A percentile compares a stretch with the other conserved stretches of the same genome.
phyloP scores from a whole-genome alignment of 2,113 vertebrate species.

The Pavo muticus region DNA sequence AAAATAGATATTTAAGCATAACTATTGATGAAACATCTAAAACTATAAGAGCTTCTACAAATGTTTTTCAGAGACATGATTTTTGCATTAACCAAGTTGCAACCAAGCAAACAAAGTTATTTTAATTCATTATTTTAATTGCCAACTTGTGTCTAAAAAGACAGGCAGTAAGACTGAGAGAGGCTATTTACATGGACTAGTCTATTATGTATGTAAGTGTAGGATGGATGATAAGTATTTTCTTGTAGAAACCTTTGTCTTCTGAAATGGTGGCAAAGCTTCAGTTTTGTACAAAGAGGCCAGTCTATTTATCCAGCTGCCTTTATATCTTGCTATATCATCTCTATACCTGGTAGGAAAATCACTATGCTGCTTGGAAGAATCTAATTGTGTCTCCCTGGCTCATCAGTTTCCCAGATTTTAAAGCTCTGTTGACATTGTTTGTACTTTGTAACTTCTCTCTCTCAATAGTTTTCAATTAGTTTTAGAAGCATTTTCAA shows the following conservation, averaged over 20 bases:
- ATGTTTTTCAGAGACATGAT: not conserved
- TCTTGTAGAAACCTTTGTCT: not conserved
- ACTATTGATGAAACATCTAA: not conserved
- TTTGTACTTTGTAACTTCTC: not conserved
- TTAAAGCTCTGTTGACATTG: not conserved
- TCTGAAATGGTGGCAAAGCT: not conserved
- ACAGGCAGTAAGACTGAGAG: not conserved
- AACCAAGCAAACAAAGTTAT: not conserved
- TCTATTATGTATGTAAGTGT: not conserved
- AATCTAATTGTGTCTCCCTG: not conserved
- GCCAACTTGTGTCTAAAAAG: not conserved
- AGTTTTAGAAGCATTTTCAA: constrained; percentile 4
- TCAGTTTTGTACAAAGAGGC: not conserved
- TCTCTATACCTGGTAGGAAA: not conserved
- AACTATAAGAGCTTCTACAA: not conserved
- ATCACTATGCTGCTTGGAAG: accelerated
- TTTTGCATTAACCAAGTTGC: not conserved
- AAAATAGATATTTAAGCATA: not conserved
- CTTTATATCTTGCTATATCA: not conserved
- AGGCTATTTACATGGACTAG: not conserved
- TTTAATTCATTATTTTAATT: not conserved
- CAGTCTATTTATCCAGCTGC: not conserved
- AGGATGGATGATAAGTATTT: not conserved
- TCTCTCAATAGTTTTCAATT: not conserved
- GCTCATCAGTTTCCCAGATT: not conserved